These are phyloP conservation scores for Phasia obesa DNA, from an alignment of 2,888 invertebrate genomes.

Conservation along the genomic window DNA sequence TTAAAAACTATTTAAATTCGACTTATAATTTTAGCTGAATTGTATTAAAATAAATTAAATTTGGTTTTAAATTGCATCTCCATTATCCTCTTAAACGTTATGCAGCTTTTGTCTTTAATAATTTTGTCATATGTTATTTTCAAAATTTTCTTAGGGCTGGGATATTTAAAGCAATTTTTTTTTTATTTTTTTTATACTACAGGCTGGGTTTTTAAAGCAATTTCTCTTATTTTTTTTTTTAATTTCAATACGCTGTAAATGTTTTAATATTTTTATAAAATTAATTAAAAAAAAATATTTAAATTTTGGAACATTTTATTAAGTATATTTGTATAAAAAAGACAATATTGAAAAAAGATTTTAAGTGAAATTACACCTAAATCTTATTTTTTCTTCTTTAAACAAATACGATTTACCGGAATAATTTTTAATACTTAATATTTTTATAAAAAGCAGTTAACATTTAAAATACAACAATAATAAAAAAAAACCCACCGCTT, in stretches of 20 bases:
- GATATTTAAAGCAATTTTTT: constrained; percentile 33
- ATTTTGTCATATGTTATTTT: background rate
- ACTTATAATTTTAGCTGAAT: too few relatives aligned
- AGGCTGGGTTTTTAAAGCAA: constrained; percentile 51
- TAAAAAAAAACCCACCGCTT: constrained; percentile 68
- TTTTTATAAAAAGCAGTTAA: constrained; percentile 48
- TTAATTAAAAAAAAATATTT: background rate
- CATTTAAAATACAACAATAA: constrained; percentile 39
- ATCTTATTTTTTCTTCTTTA: constrained; percentile 31
- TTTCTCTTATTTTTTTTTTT: constrained; percentile 20
- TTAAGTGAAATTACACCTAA: constrained; percentile 52
- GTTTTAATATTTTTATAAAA: constrained; percentile 1
- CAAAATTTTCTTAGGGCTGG: constrained; percentile 26
- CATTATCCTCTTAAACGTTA: too few relatives aligned
- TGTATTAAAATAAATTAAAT: background rate
- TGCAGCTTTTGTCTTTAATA: background rate
- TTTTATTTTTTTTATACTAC: background rate
- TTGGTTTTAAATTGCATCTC: too few relatives aligned
- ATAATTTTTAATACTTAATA: constrained; percentile 19
- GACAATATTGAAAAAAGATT: constrained; percentile 48
- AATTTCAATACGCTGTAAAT: background rate
- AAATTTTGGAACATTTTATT: constrained; percentile 4
- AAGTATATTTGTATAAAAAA: constrained; percentile 20
- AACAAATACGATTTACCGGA: constrained; percentile 21
- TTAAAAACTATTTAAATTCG: too few relatives aligned